These are phyloP conservation scores for Phrynocephalus versicolor DNA, from an alignment of 2,113 vertebrate species.

Conservation along the genomic window DNA sequence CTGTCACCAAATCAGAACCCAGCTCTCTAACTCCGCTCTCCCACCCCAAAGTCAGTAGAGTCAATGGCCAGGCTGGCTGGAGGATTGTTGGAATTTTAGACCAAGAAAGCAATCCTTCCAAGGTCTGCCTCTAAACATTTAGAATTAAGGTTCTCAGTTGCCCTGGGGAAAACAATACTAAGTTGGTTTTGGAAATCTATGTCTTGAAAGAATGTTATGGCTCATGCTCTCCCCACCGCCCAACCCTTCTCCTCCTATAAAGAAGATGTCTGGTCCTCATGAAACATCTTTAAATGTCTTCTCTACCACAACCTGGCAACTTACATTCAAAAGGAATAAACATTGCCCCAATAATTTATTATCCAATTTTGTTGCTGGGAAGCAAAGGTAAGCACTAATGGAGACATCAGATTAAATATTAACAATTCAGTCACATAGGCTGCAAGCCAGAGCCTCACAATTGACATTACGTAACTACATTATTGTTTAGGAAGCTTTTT, in stretches of 20 bases:
- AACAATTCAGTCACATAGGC: slow-evolving; percentile 61
- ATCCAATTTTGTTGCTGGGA: slow-evolving; percentile 21
- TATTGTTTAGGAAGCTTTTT: slow-evolving; percentile 53
- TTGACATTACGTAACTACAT: slow-evolving; percentile 61
- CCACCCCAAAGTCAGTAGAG: too few relatives aligned
- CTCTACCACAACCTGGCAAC: not conserved
- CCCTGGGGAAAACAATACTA: not conserved
- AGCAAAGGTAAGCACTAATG: slow-evolving; percentile 45
- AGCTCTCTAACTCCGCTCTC: too few relatives aligned
- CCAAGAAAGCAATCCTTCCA: not conserved
- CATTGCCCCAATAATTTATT: slow-evolving; percentile 37
- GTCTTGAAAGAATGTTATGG: not conserved
- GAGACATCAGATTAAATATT: slow-evolving; percentile 66
- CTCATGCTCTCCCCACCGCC: too few relatives aligned
- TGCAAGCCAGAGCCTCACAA: slow-evolving; percentile 59
- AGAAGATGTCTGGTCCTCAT: not conserved
- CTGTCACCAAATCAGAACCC: too few relatives aligned
- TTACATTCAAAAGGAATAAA: slow-evolving; percentile 28
- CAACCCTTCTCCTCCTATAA: not conserved
- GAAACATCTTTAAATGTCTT: slow-evolving; percentile 1
- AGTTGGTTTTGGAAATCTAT: not conserved
- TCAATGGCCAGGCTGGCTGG: not conserved
- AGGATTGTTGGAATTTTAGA: not conserved
- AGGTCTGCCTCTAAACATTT: not conserved
- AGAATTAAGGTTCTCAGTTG: not conserved